Evolutionary conservation across 2,797 vertebrate genomes (phyloP).

Genomic region (Myotis daubentonii): DNA sequence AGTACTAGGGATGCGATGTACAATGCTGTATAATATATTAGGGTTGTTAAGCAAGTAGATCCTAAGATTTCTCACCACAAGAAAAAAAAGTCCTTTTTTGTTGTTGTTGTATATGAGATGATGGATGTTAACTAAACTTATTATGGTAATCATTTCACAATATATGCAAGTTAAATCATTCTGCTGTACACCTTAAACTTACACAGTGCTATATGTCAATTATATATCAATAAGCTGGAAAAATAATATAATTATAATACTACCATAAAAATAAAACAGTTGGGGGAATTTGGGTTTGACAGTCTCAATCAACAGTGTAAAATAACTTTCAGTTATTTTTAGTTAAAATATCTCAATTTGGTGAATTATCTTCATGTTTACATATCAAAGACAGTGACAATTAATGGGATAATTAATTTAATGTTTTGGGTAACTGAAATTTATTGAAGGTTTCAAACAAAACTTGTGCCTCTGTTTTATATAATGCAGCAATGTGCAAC

Average conservation of each 20-base stretch:
- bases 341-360: background rate
- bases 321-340: background rate
- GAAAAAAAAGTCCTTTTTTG: background rate
- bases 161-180: background rate
- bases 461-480: constrained; percentile 15
- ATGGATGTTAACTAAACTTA: background rate
- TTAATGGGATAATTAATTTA: background rate
- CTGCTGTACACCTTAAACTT: background rate
- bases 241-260: background rate
- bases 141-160: background rate
- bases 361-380: background rate
- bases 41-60: background rate
- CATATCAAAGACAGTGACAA: background rate
- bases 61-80: background rate
- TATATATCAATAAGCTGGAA: background rate
- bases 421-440: constrained; percentile 7
- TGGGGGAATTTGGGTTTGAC: background rate
- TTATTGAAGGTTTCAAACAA: constrained; percentile 29
- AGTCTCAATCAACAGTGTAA: constrained; percentile 20
- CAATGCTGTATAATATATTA: background rate
- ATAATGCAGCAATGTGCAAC: background rate
- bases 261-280: background rate
- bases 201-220: background rate
- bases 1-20: background rate
- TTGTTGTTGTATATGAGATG: background rate